Evolutionary conservation across 1,140 invertebrate genomes (phyloP), one percentile per base, ranked within the genome.

Genomic region (Hydropsyche tenuis): DNA sequence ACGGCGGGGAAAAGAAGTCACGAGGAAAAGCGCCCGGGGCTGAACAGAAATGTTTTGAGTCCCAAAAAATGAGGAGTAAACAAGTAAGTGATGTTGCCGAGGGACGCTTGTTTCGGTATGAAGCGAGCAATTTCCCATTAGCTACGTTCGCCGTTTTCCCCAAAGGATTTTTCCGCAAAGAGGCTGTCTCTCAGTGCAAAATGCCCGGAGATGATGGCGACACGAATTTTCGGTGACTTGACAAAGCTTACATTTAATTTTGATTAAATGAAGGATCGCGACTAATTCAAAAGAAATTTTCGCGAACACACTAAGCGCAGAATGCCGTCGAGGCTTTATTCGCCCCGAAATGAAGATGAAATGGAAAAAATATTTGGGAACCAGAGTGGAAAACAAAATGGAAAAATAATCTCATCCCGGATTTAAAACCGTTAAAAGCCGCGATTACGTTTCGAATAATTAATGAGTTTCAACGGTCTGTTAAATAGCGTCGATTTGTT

Each of bases 1-100:
- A 25, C 25, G n/a, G 6, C 11, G 27, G 64, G n/a, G 14, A 63
- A 62, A 45, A 25, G 69, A 63, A 46, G 53, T 60, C 69, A 27
- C 56, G n/a, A 11, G 18, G 69, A 25, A 20, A 63, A 73, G 30
- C 30, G 56, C 71, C 62, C 62, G 42, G 5, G 71, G 62, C 71
- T n/a, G 12, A 72, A 20, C 30, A 42, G 45, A 53, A 73, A 73
- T 73, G 71, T 73, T 73, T 73, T 64, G 56, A 73, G 71, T 64
- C 71, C 51, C 63, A 42, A 70, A 73, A 73, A 73, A 73, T 64
- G 71, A 73, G 51, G 63, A 65, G 63, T 53, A 65, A 65, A 73
- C 62, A 73, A 73, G 71, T 73, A 64, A 73, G 71, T 73, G 71
- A 64, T 70, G 68, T 70, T 70, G 68, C 68, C 68, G 48, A 56